A percentile compares a stretch with the other conserved stretches of the same genome.
phyloP scores from a whole-genome alignment of 1,140 invertebrate genomes.

The Leptopilina clavipes region DNA sequence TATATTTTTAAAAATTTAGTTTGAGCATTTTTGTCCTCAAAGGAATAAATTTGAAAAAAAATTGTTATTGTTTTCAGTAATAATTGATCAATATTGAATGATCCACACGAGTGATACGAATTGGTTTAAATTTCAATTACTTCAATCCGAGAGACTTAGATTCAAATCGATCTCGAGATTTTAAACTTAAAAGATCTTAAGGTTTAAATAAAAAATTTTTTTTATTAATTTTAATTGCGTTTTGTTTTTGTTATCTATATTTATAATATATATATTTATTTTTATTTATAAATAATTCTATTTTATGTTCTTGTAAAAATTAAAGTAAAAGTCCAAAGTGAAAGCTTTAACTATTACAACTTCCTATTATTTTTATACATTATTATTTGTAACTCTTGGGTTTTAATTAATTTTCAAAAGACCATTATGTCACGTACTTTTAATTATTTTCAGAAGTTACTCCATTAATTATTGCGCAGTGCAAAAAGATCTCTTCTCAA shows the following conservation, averaged over 20 bases:
- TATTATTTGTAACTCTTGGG: not conserved
- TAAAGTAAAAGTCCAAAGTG: not conserved
- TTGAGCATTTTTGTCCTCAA: not conserved
- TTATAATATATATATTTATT: too few relatives aligned
- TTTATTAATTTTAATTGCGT: too few relatives aligned
- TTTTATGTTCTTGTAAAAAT: too few relatives aligned
- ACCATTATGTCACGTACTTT: not conserved
- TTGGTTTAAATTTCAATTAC: not conserved
- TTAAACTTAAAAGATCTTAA: not conserved
- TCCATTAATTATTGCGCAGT: not conserved
- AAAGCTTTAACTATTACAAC: not conserved
- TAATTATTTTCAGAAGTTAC: conserved; percentile 5
- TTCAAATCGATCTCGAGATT: not conserved
- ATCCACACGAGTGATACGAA: not conserved
- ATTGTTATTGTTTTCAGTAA: not conserved
- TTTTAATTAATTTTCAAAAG: conserved; percentile 1
- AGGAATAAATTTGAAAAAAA: not conserved
- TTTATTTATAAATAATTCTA: too few relatives aligned
- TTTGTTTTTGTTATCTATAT: too few relatives aligned
- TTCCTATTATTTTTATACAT: not conserved
- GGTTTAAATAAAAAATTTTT: too few relatives aligned
- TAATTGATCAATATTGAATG: not conserved
- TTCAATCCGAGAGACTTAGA: not conserved
- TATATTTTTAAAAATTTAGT: not conserved
- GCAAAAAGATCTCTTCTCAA: not conserved